phyloP scores from a whole-genome alignment of 2,888 invertebrate species.

The Macaria liturata region DNA sequence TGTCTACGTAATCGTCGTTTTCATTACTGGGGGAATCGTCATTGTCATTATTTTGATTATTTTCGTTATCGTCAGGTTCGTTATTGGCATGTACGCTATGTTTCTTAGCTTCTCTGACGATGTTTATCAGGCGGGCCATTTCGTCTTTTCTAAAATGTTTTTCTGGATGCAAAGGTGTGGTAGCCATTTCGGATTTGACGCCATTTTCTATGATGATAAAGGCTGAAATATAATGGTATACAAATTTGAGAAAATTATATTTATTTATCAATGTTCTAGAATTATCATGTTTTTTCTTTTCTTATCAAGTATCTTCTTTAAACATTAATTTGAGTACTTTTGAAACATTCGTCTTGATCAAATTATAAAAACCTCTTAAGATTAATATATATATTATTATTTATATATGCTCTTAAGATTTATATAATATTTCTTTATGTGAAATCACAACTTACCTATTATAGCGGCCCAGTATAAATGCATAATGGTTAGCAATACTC shows the following conservation, averaged over 20 bases:
- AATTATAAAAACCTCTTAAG: no score
- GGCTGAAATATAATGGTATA: conserved; percentile 2
- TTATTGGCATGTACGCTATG: not conserved
- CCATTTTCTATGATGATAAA: conserved; percentile 5
- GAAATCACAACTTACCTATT: conserved; percentile 22
- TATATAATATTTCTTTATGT: not conserved
- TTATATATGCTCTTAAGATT: no score
- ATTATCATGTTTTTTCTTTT: no score
- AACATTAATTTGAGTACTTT: no score
- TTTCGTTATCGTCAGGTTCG: no score
- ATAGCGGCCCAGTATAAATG: conserved; percentile 17
- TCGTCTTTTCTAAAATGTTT: conserved; percentile 8
- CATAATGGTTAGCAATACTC: conserved; percentile 23
- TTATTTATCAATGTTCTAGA: no score
- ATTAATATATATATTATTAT: no score
- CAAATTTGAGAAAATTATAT: no score
- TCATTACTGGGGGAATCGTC: not conserved
- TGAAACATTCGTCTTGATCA: no score
- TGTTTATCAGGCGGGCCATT: conserved; percentile 21
- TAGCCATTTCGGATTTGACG: not conserved
- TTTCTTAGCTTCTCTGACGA: conserved; percentile 4
- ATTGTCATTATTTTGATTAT: no score
- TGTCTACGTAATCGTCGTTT: not conserved
- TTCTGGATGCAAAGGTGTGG: not conserved
- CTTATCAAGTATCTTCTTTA: no score